Percentiles rank a stretch among this genome's conserved stretches.
Evolutionary conservation across 2,797 vertebrate genomes (phyloP).

Genomic region (Argya squamiceps): DNA sequence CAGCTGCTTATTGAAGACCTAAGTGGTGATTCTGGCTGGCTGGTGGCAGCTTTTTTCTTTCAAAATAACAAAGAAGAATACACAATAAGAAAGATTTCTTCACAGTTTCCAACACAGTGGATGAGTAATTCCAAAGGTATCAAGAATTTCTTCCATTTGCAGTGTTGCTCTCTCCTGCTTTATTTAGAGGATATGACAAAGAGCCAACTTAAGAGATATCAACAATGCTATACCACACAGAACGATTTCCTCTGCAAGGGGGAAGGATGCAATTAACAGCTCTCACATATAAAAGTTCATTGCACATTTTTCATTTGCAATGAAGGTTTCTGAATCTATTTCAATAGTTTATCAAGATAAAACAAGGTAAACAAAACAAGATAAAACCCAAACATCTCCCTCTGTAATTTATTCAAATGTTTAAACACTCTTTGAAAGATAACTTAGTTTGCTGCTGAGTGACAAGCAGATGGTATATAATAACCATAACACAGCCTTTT

Average conservation of each 20-base stretch:
- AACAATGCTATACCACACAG: not conserved
- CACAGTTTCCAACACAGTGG: not conserved
- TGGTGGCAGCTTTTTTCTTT: conserved; percentile 6
- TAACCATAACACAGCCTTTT: not conserved
- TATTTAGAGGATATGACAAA: not conserved
- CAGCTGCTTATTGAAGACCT: not conserved
- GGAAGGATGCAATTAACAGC: not conserved
- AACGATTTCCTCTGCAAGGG: not conserved
- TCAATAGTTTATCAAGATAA: conserved; percentile 20
- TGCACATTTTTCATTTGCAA: not conserved
- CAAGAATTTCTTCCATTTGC: not conserved
- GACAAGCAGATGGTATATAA: not conserved
- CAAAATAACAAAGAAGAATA: conserved; percentile 9
- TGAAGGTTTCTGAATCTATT: not conserved
- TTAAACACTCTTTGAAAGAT: not conserved
- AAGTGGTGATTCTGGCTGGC: not conserved
- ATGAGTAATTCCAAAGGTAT: conserved; percentile 29
- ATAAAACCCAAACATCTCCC: not conserved
- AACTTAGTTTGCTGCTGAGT: not conserved
- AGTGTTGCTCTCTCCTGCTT: not conserved
- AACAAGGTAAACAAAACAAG: not conserved
- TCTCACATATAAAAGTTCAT: not conserved
- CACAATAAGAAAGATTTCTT: conserved; percentile 28
- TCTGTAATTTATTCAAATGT: not conserved
- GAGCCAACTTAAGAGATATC: not conserved